Evolutionary conservation across 2,797 vertebrate species (phyloP), one percentile per base, ranked within the genome.

Genomic region (Glyptemys insculpta): DNA sequence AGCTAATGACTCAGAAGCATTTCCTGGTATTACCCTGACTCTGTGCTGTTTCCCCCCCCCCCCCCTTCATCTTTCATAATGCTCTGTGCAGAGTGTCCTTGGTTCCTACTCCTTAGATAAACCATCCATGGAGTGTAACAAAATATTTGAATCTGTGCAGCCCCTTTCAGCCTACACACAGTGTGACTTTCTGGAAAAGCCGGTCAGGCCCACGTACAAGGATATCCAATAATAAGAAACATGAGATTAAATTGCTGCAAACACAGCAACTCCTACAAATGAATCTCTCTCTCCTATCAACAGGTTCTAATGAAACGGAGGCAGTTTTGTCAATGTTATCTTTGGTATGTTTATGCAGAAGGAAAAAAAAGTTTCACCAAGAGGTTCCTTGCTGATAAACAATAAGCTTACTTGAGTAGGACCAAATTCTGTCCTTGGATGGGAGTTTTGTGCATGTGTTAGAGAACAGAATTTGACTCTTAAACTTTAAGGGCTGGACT

Each of bases 91-190:
- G 86, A 59, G 72, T 0, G 5, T 72, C 95, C 96, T 94, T 90
- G 91, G 19, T 94, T 91, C 41, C 56, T 94, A 88, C 50, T 78
- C 89, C 93, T 47, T 44, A 49, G 90, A 92, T 79, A 94, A 97
- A 74, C 65, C 31, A 86, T n/a, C 29, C 4, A 2, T 31, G 50
- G 76, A 83, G 34, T 2, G 5, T 81, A 88, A 88, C 68, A 50
- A 4, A 86, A 19, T 1, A 0, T 53, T 37, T 18, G 85, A 10
- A 52, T 97, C 49, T 91, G 87, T 47, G 80, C 50, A 83, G 72
- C 79, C 85, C 5, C 0, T 0, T 81, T 88, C n/a, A 37, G 81
- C 85, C 80, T 14, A 87, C 72, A 1, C 86, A 4, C 74, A 68
- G 34, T 68, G 18, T 72, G 52, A 92, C 57, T 54, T 52, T 72